Evolutionary conservation across 2,888 invertebrate species (phyloP), one percentile per base, ranked within the genome.

Genomic region (Sialis fuliginosa): DNA sequence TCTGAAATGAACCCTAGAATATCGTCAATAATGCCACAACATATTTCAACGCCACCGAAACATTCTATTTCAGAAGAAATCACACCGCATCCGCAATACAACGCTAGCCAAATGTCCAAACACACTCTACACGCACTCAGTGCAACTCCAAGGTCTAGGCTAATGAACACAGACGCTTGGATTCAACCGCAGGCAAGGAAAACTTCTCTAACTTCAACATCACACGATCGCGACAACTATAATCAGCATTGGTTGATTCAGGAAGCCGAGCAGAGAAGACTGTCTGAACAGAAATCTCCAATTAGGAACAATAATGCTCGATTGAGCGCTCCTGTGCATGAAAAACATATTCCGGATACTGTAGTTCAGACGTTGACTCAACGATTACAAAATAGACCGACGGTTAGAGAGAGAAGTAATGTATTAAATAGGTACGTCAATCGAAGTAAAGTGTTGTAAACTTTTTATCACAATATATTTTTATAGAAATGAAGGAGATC

Each of bases 211-310:
- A 56, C 56, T 5, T 52, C 49, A 12, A 52, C 49, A n/a, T 37
- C 42, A 4, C 52, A 51, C 12, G 64, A 70, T 13, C 71, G 72
- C 54, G 79, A 75, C 55, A 79, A 78, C 58, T 81, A 82, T 57
- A 76, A 75, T 57, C 86, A 90, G 55, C 91, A 93, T 61, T 92
- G 92, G 92, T 71, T 93, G n/a, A 80, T 89, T 60, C 83, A 83
- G 70, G 92, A 93, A 62, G 91, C 92, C 0, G 92, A 93, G 61
- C 81, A 90, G 56, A 72, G 91, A 31, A 71, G 91, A 50, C 73
- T 87, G 54, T 61, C 60, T 33, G 65, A 75, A 56, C 69, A 77
- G 62, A 63, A 65, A 56, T 60, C 66, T 54, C 65, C 67, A 62
- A 58, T 70, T 59, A 56, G 64, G 50, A 37, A 8, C 8, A 37